Conservation (phyloP, 2,797 vertebrate species). For the Loriculus beryllinus region DNA sequence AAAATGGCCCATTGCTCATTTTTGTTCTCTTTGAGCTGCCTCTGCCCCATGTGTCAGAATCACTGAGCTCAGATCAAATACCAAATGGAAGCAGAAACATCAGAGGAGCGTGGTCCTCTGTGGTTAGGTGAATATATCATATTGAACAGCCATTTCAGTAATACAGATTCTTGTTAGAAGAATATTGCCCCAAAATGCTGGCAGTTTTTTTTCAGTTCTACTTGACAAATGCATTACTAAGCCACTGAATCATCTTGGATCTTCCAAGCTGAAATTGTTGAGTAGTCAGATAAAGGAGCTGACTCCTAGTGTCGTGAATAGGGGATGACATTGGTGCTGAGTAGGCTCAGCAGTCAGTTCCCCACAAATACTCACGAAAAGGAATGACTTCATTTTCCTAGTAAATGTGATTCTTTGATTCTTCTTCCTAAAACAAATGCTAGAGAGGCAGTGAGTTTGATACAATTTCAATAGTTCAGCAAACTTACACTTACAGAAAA, state of each 20-base stretch:
- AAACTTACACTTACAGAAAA: background rate
- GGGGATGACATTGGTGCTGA: background rate
- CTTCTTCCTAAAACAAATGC: background rate
- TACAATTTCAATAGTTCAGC: background rate
- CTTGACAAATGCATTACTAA: background rate
- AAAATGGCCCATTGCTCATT: background rate
- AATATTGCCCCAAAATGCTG: background rate
- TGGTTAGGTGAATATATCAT: background rate
- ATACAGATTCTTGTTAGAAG: background rate
- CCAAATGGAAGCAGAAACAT: background rate
- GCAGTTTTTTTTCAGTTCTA: background rate
- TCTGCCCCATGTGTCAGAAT: background rate
- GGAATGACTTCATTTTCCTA: background rate
- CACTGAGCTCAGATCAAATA: background rate
- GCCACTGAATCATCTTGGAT: background rate
- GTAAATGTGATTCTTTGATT: background rate
- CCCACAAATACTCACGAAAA: background rate
- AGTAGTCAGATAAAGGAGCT: background rate
- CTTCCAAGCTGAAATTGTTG: background rate
- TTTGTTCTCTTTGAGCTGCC: background rate
- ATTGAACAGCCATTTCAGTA: background rate
- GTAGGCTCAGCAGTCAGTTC: background rate
- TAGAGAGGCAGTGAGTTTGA: background rate
- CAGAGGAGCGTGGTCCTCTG: background rate
- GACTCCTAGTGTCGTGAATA: background rate